A percentile compares a stretch with the other conserved stretches of the same genome.
These are phyloP conservation scores for Ovis aries DNA, from an alignment of 2,113 vertebrate genomes.

Conservation along the genomic window DNA sequence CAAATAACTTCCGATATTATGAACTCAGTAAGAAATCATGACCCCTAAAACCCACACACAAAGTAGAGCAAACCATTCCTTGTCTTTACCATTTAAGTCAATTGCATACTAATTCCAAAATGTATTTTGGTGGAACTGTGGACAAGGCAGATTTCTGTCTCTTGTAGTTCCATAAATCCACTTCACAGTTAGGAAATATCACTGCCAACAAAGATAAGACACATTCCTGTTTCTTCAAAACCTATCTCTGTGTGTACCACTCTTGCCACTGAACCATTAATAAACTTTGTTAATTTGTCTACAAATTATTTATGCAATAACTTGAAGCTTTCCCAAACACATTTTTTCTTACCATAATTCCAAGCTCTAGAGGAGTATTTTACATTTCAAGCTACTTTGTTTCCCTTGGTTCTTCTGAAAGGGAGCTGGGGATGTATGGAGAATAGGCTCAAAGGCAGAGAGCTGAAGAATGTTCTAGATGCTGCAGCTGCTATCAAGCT, in stretches of 20 bases:
- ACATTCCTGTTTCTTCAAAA: background rate
- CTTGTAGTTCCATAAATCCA: background rate
- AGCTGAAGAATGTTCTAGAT: background rate
- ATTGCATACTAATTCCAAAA: background rate
- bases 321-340: background rate
- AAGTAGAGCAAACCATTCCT: background rate
- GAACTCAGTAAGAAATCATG: background rate
- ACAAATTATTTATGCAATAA: background rate
- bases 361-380: background rate
- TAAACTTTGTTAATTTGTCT: background rate
- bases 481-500: fast-evolving
- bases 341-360: background rate
- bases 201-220: background rate
- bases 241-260: background rate
- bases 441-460: background rate
- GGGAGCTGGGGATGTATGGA: background rate
- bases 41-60: background rate
- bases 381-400: background rate
- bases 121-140: background rate
- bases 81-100: background rate
- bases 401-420: background rate
- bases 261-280: background rate
- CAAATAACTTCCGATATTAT: background rate
- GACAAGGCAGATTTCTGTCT: background rate
- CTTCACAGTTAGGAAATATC: background rate